Evolutionary conservation across 2,797 vertebrate genomes (phyloP), one percentile per base, ranked within the genome.

Genomic region (Lepus oiostolus): DNA sequence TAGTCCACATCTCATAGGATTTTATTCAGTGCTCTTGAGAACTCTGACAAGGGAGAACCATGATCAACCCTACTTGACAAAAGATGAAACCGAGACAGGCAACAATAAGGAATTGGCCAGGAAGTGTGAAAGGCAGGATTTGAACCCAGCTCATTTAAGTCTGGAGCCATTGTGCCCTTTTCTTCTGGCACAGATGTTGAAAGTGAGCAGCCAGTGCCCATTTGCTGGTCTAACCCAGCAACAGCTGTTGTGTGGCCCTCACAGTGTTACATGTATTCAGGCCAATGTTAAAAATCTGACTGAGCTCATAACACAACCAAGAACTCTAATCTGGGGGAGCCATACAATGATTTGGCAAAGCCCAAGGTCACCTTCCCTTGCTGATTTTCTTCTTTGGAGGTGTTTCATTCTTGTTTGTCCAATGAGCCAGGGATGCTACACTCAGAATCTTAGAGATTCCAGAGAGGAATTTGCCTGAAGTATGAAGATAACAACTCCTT

Each of bases 401-500:
- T 58, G 32, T 65, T 92, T 63, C 47, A 7, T 71, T 71, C 8
- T 35, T 35, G 0, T 74, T 84, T 80, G 38, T 42, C 60, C 54
- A 47, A 2, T 1, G n/a, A 90, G 42, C 38, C 26, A 87, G 35
- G 19, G n/a, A 70, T 38, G 38, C 62, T 50, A 30, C 24, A 50
- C 65, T 65, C 26, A 26, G 71, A 74, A 52, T 16, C 58, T 76
- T 75, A 72, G 35, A 52, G 67, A 80, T 21, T 70, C 80, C 68
- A 88, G 85, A 91, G 4, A 85, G 26, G 38, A 81, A 58, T 82
- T 85, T 92, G 17, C 26, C 60, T 67, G 81, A 72, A 63, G 1
- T 58, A 67, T 52, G 30, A 94, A 74, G 32, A 79, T 54, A 79
- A 21, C 28, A 93, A 26, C 60, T 86, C n/a, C 92, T 85, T n/a